Percentiles rank a stretch among this genome's conserved stretches.
Evolutionary conservation across 1,140 invertebrate species (phyloP).

Genomic region (Araneus ventricosus): DNA sequence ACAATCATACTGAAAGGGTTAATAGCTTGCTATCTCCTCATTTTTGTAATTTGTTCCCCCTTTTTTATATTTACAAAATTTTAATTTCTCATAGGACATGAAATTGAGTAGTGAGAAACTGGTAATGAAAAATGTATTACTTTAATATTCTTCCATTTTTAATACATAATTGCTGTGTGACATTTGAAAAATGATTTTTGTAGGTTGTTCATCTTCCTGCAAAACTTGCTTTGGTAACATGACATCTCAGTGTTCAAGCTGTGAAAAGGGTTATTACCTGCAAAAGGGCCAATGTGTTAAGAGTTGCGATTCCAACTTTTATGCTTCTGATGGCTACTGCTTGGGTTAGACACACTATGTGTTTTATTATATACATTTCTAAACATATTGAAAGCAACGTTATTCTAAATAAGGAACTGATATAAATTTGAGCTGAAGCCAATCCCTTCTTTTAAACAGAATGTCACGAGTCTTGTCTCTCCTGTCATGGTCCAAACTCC

Average conservation of each 20-base stretch:
- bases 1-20: no score
- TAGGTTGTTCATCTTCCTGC: slow-evolving; percentile 43
- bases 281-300: slow-evolving; percentile 60
- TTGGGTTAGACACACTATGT: not conserved
- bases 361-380: not conserved
- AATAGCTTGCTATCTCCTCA: no score
- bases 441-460: not conserved
- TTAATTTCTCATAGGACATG: no score
- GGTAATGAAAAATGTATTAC: no score
- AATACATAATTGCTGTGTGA: no score
- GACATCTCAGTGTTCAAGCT: slow-evolving; percentile 61
- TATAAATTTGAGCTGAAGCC: not conserved
- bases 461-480: slow-evolving; percentile 57
- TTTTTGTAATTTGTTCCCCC: no score
- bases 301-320: slow-evolving; percentile 40
- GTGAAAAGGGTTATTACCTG: slow-evolving; percentile 38
- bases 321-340: slow-evolving; percentile 24
- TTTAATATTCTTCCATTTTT: no score
- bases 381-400: no score
- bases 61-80: no score
- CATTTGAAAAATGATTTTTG: not conserved
- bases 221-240: slow-evolving; percentile 73
- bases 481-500: slow-evolving; percentile 25
- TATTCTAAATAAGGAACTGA: no score
- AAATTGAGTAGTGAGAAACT: no score